Percentiles rank a stretch among this genome's conserved stretches.
Evolutionary conservation across 2,113 vertebrate genomes (phyloP).

Genomic region (Ciconia stormi): DNA sequence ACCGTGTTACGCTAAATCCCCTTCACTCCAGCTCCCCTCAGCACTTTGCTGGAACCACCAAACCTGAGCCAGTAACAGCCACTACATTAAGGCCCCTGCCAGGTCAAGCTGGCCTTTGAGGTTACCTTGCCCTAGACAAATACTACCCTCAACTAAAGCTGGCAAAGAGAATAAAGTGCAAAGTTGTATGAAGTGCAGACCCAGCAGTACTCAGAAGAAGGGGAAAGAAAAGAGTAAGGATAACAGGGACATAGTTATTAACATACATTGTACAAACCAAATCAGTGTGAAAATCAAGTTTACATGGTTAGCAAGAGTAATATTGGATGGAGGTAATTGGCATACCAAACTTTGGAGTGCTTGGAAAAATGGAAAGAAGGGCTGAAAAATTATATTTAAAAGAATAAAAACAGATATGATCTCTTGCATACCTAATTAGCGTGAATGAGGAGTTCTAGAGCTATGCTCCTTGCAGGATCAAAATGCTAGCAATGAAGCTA

Average conservation of each 20-base stretch:
- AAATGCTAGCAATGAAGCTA: background rate
- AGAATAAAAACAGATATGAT: background rate
- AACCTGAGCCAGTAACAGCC: background rate
- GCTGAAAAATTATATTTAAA: background rate
- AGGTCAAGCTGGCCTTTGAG: background rate
- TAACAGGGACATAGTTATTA: background rate
- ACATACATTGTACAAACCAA: background rate
- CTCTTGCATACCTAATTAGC: background rate
- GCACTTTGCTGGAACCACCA: background rate
- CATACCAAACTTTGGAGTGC: background rate
- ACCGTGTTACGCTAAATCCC: background rate
- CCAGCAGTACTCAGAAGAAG: background rate
- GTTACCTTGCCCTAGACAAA: background rate
- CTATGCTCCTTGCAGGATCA: background rate
- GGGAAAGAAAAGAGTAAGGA: background rate
- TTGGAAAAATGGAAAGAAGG: background rate
- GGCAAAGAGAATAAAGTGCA: background rate
- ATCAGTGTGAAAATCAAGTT: constrained; percentile 15
- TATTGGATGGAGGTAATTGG: background rate
- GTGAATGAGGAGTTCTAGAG: background rate
- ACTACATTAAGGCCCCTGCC: background rate
- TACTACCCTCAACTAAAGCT: background rate
- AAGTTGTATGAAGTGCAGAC: background rate
- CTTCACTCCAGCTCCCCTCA: background rate
- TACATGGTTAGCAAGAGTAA: background rate